Percentiles rank a stretch among this genome's conserved stretches.
Conservation (phyloP, 2,888 invertebrate genomes). For the Meteorus cinctellus region DNA sequence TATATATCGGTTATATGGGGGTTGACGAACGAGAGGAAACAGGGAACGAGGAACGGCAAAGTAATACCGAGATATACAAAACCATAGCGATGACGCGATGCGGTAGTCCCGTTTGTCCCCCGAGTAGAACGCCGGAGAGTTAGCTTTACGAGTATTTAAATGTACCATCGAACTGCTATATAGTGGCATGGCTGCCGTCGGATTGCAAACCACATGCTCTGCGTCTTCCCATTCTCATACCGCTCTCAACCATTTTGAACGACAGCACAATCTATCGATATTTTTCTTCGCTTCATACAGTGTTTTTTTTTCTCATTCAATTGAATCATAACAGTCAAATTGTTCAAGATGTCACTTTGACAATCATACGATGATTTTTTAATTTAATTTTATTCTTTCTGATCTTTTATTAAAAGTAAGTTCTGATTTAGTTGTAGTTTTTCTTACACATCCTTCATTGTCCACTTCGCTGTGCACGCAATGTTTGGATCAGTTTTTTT, state of each 20-base stretch:
- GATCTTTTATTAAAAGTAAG: too few relatives aligned
- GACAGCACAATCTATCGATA: slow-evolving; percentile 20
- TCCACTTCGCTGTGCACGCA: too few relatives aligned
- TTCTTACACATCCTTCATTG: too few relatives aligned
- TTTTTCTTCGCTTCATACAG: slow-evolving; percentile 4
- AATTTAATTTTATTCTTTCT: too few relatives aligned
- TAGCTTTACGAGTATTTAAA: slow-evolving; percentile 57
- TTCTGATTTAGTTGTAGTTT: too few relatives aligned
- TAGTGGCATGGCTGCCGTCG: slow-evolving; percentile 64
- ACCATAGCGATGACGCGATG: slow-evolving; percentile 47
- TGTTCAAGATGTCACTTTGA: too few relatives aligned
- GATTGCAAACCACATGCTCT: slow-evolving; percentile 56
- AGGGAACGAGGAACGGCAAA: slow-evolving; percentile 31
- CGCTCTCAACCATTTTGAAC: slow-evolving; percentile 8
- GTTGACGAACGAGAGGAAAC: slow-evolving; percentile 36
- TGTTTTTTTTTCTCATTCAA: slow-evolving; percentile 7
- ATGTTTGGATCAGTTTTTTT: too few relatives aligned
- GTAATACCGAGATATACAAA: slow-evolving; percentile 45
- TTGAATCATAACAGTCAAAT: too few relatives aligned
- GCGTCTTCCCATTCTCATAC: slow-evolving; percentile 49
- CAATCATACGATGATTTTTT: too few relatives aligned
- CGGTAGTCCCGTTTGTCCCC: slow-evolving; percentile 51
- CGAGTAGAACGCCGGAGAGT: slow-evolving; percentile 45
- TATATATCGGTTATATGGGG: slow-evolving; percentile 42
- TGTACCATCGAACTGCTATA: slow-evolving; percentile 55